Conservation (phyloP, 2,113 vertebrate genomes). For the Glaucomys volans region DNA sequence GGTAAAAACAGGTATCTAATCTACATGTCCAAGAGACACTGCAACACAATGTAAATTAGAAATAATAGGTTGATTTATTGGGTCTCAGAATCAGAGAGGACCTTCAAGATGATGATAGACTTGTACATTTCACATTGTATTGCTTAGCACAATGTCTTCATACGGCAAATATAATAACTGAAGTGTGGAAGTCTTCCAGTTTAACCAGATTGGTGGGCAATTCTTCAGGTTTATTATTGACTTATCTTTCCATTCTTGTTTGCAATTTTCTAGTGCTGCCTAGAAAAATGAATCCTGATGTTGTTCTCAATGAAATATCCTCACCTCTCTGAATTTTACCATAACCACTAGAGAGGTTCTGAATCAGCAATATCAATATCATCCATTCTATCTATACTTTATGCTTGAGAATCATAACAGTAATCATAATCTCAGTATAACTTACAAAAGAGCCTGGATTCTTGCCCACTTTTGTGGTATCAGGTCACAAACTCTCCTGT, state of each 20-base stretch:
- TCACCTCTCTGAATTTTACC: not conserved
- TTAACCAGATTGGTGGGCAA: not conserved
- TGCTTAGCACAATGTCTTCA: too few relatives aligned
- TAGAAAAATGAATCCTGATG: not conserved
- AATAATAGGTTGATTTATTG: too few relatives aligned
- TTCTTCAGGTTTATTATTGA: not conserved
- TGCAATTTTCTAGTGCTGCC: not conserved
- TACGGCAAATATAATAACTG: too few relatives aligned
- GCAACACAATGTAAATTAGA: too few relatives aligned
- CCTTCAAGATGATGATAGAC: too few relatives aligned
- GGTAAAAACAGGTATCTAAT: too few relatives aligned
- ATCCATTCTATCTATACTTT: not conserved
- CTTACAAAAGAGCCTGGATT: not conserved
- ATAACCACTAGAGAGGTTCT: not conserved
- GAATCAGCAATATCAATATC: not conserved
- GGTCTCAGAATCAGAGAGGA: too few relatives aligned
- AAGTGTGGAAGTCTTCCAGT: too few relatives aligned
- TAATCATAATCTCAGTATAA: not conserved
- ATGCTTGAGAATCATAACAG: not conserved
- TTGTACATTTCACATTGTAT: too few relatives aligned
- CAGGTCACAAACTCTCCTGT: not conserved
- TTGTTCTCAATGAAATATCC: not conserved
- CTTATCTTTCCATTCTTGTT: not conserved
- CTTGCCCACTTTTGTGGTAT: too few relatives aligned
- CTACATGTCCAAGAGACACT: too few relatives aligned